Percentiles rank a stretch among this genome's conserved stretches.
These are phyloP conservation scores for Vulpes ferrilata DNA, from an alignment of 2,113 vertebrate species.

Conservation along the genomic window DNA sequence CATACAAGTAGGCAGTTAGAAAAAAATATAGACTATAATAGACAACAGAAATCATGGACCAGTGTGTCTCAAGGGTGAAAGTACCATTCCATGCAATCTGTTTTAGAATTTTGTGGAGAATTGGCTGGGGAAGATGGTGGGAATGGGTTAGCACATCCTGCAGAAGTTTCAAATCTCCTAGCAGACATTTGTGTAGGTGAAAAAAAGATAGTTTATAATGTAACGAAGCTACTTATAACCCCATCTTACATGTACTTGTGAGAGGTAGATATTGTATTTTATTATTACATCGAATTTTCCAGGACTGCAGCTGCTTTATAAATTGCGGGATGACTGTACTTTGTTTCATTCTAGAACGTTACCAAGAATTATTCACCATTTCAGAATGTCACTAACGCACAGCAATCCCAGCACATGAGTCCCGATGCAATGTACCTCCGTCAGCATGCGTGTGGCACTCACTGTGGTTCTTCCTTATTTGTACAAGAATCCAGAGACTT, in stretches of 20 bases:
- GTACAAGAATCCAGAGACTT: neutral
- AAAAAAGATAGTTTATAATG: neutral
- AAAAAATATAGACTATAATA: neutral
- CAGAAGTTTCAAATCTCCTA: neutral
- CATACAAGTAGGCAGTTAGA: neutral
- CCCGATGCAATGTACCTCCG: neutral
- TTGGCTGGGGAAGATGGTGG: neutral
- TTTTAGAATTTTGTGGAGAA: neutral
- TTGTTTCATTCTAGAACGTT: slow-evolving; percentile 3
- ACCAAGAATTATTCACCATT: slow-evolving; percentile 24
- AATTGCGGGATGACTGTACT: neutral
- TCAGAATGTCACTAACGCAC: neutral
- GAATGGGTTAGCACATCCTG: neutral
- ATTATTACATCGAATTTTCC: neutral
- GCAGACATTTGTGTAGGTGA: neutral
- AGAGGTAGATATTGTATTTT: neutral
- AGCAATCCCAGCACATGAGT: neutral
- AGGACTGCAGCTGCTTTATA: neutral
- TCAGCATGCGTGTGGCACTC: neutral
- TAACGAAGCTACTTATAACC: neutral
- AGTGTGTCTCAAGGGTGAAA: neutral
- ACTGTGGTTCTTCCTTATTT: neutral
- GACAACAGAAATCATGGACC: neutral
- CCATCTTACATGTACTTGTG: neutral
- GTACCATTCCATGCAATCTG: neutral